These are phyloP conservation scores for Anolis apletophallus DNA, from an alignment of 2,797 vertebrate genomes.

Conservation along the genomic window DNA sequence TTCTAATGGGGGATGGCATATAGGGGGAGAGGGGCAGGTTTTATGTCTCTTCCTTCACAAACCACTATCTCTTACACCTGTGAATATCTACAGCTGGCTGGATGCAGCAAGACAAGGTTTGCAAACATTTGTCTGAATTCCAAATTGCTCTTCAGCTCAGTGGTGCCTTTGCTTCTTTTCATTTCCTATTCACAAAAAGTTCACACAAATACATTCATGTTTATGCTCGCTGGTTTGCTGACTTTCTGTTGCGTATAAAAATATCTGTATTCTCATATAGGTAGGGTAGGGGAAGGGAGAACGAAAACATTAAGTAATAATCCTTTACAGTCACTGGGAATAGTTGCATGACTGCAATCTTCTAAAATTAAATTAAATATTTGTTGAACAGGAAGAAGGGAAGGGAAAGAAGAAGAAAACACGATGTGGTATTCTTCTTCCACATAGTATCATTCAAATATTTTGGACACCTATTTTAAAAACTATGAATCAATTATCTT, in stretches of 20 bases:
- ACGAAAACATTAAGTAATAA: not conserved
- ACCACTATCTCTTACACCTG: slow-evolving; percentile 58
- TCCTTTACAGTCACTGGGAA: not conserved
- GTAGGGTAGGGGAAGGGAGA: not conserved
- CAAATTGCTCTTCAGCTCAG: slow-evolving; percentile 52
- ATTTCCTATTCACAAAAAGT: slow-evolving; percentile 28
- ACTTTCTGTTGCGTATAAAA: not conserved
- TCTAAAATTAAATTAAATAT: not conserved
- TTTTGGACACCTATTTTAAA: not conserved
- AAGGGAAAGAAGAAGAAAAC: no score
- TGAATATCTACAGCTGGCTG: slow-evolving; percentile 57
- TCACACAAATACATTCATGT: slow-evolving; percentile 14
- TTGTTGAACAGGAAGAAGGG: not conserved
- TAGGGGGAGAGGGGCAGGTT: slow-evolving; percentile 22
- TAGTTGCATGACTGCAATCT: not conserved
- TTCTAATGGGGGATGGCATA: slow-evolving; percentile 63
- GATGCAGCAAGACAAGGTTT: slow-evolving; percentile 38
- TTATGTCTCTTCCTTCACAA: slow-evolving; percentile 55
- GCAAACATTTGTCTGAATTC: slow-evolving; percentile 54
- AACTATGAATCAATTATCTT: not conserved
- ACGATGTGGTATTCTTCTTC: no score
- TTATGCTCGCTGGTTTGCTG: not conserved
- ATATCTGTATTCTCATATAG: not conserved
- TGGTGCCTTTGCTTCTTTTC: slow-evolving; percentile 33
- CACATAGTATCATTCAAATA: no score